A percentile compares a stretch with the other conserved stretches of the same genome.
phyloP scores from a whole-genome alignment of 2,113 vertebrate species.

The Lagenorhynchus albirostris region DNA sequence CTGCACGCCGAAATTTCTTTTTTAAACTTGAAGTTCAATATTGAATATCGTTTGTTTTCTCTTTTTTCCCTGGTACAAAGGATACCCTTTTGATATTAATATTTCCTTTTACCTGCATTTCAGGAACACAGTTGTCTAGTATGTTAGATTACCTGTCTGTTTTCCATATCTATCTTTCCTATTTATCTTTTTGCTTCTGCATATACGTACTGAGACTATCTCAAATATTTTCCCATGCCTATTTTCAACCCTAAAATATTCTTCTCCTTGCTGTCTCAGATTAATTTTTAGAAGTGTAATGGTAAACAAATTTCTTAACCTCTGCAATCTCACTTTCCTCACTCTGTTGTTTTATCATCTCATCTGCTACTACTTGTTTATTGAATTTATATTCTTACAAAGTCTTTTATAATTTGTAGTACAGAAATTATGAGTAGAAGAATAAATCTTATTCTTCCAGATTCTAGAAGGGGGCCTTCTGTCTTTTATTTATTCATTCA shows the following conservation, averaged over 20 bases:
- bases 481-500: background rate
- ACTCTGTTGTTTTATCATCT: background rate
- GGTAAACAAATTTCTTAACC: background rate
- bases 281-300: background rate
- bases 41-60: background rate
- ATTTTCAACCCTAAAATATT: conserved; percentile 16
- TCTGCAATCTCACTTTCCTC: background rate
- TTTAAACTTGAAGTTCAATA: conserved; percentile 1
- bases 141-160: background rate
- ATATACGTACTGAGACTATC: background rate
- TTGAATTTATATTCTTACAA: background rate
- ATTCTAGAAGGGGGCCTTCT: background rate
- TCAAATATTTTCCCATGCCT: background rate
- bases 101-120: conserved; percentile 13
- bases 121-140: background rate
- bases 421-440: background rate
- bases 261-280: background rate
- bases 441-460: background rate
- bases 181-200: background rate
- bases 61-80: background rate
- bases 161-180: background rate
- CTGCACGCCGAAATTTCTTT: background rate
- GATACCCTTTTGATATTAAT: background rate
- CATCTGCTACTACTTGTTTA: background rate
- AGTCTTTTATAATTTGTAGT: background rate